Evolutionary conservation across 2,888 invertebrate species (phyloP).

Genomic region (Leptinotarsa tumamoca): DNA sequence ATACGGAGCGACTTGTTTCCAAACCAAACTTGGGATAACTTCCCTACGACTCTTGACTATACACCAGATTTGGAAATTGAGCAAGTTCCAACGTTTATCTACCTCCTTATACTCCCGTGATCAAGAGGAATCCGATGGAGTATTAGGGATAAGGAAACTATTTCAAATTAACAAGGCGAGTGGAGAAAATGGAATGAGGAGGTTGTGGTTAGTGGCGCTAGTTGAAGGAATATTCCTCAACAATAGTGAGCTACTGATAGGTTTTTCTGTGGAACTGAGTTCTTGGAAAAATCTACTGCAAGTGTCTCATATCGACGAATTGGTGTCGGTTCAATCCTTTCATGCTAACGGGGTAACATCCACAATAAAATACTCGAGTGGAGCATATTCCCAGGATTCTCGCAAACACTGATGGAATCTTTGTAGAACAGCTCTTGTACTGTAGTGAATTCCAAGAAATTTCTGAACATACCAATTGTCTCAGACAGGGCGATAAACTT

Average conservation of each 20-base stretch:
- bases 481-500: slow-evolving; percentile 11
- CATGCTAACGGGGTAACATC: slow-evolving; percentile 27
- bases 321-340: background rate
- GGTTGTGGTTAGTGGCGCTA: background rate
- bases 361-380: slow-evolving; percentile 36
- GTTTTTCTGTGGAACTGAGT: background rate
- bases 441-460: slow-evolving; percentile 11
- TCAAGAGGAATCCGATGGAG: background rate
- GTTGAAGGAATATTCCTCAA: too few species aligned
- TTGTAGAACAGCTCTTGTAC: slow-evolving; percentile 2
- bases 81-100: slow-evolving; percentile 18
- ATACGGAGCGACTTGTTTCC: slow-evolving; percentile 10
- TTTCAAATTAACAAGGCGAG: background rate
- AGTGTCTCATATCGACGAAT: background rate
- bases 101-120: background rate
- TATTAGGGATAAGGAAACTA: background rate
- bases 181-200: background rate
- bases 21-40: background rate
- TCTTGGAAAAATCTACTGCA: background rate
- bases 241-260: too few species aligned
- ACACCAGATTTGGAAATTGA: slow-evolving; percentile 10
- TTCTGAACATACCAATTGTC: slow-evolving; percentile 25
- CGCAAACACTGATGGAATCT: slow-evolving; percentile 38
- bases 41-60: slow-evolving; percentile 10
- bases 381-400: slow-evolving; percentile 36